Percentiles rank a stretch among this genome's conserved stretches.
Evolutionary conservation across 2,888 invertebrate genomes (phyloP).

Genomic region (Baronia brevicornis): DNA sequence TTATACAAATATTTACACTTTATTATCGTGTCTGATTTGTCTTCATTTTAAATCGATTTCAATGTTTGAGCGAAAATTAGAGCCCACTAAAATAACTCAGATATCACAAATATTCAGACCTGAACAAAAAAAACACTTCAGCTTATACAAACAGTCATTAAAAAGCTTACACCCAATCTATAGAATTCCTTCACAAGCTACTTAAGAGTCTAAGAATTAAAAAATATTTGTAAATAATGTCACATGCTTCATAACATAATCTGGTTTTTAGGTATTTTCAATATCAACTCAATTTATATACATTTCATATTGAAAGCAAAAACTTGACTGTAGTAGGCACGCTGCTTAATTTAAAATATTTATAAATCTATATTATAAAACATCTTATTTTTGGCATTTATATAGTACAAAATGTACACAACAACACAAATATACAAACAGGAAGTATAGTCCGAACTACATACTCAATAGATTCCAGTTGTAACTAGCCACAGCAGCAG

Average conservation of each 20-base stretch:
- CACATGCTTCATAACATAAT: slow-evolving; percentile 6
- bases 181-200: slow-evolving; percentile 15
- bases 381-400: slow-evolving; percentile 44
- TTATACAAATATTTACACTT: slow-evolving; percentile 65
- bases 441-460: too few relatives aligned
- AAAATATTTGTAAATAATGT: slow-evolving; percentile 16
- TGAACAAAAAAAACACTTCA: slow-evolving; percentile 20
- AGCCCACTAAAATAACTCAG: slow-evolving; percentile 17
- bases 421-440: slow-evolving; percentile 15
- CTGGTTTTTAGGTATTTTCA: too few relatives aligned
- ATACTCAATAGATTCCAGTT: too few relatives aligned
- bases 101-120: slow-evolving; percentile 26
- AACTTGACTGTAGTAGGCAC: slow-evolving; percentile 8
- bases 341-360: slow-evolving; percentile 15
- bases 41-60: slow-evolving; percentile 22
- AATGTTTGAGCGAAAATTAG: slow-evolving; percentile 20
- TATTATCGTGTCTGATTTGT: slow-evolving; percentile 41
- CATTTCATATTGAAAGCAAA: too few relatives aligned
- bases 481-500: too few relatives aligned
- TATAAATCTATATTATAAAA: slow-evolving; percentile 26
- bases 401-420: slow-evolving; percentile 41
- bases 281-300: too few relatives aligned
- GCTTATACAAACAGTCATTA: slow-evolving; percentile 35
- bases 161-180: slow-evolving; percentile 22
- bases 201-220: slow-evolving; percentile 14